A percentile compares a stretch with the other conserved stretches of the same genome.
Evolutionary conservation across 2,888 invertebrate species (phyloP).

Genomic region (Sericinus montela): DNA sequence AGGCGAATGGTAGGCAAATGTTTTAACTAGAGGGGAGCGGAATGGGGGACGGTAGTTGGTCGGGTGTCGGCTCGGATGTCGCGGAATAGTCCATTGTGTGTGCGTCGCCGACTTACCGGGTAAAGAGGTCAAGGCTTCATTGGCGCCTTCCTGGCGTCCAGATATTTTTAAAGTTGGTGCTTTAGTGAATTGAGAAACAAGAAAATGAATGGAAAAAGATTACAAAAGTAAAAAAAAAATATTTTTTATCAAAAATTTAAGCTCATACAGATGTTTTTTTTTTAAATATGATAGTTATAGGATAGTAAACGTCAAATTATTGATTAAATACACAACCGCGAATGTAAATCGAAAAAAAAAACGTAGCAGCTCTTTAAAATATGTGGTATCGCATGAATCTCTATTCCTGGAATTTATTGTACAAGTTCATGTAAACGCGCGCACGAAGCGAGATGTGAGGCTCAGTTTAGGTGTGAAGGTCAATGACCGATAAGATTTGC

Average conservation of each 20-base stretch:
- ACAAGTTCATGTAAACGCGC: slow-evolving; percentile 40
- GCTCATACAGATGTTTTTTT: too few relatives aligned
- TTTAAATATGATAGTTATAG: too few relatives aligned
- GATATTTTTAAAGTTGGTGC: slow-evolving; percentile 26
- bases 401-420: slow-evolving; percentile 48
- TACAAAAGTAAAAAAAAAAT: too few relatives aligned
- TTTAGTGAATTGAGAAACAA: too few relatives aligned
- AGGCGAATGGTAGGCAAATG: background rate
- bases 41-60: slow-evolving; percentile 34
- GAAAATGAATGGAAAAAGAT: too few relatives aligned
- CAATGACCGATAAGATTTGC: slow-evolving; percentile 75
- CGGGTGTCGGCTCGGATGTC: slow-evolving; percentile 58
- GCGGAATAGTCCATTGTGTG: slow-evolving; percentile 63
- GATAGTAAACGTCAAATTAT: too few relatives aligned
- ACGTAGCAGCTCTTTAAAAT: background rate
- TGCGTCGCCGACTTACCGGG: slow-evolving; percentile 36
- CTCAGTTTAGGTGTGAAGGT: slow-evolving; percentile 75
- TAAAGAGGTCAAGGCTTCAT: slow-evolving; percentile 66
- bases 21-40: slow-evolving; percentile 18
- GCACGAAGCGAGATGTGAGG: slow-evolving; percentile 64
- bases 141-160: slow-evolving; percentile 63
- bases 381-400: slow-evolving; percentile 26
- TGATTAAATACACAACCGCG: too few relatives aligned
- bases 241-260: background rate
- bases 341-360: background rate